These are phyloP conservation scores for Eospalax fontanierii DNA, from an alignment of 2,797 vertebrate species.

Conservation along the genomic window DNA sequence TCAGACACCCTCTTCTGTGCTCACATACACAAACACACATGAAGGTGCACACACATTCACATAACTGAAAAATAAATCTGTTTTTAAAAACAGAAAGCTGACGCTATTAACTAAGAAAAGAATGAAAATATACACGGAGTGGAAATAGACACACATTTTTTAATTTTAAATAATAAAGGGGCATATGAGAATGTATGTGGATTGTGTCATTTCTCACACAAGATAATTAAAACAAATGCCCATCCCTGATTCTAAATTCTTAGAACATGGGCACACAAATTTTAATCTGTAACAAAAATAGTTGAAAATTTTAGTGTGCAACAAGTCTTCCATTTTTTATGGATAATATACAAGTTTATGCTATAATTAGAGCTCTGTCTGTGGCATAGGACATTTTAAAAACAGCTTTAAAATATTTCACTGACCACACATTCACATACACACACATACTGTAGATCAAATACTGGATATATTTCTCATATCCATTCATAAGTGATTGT, in stretches of 20 bases:
- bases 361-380: not conserved
- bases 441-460: not conserved
- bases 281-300: constrained; percentile 21
- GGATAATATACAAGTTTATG: not conserved
- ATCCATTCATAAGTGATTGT: not conserved
- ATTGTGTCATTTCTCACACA: not conserved
- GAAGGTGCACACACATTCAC: not conserved
- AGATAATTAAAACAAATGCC: not conserved
- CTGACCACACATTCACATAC: not conserved
- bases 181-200: not conserved
- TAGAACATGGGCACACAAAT: not conserved
- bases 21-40: not conserved
- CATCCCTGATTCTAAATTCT: not conserved
- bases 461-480: not conserved
- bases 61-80: not conserved
- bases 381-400: not conserved
- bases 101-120: not conserved
- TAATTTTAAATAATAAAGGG: no score
- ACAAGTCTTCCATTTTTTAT: not conserved
- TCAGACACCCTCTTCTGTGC: no score
- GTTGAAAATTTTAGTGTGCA: not conserved
- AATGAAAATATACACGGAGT: not conserved
- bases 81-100: not conserved
- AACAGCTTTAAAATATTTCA: not conserved
- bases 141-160: no score